Evolutionary conservation across 2,113 vertebrate genomes (phyloP), one percentile per base, ranked within the genome.

Genomic region (Lanius ludovicianus): DNA sequence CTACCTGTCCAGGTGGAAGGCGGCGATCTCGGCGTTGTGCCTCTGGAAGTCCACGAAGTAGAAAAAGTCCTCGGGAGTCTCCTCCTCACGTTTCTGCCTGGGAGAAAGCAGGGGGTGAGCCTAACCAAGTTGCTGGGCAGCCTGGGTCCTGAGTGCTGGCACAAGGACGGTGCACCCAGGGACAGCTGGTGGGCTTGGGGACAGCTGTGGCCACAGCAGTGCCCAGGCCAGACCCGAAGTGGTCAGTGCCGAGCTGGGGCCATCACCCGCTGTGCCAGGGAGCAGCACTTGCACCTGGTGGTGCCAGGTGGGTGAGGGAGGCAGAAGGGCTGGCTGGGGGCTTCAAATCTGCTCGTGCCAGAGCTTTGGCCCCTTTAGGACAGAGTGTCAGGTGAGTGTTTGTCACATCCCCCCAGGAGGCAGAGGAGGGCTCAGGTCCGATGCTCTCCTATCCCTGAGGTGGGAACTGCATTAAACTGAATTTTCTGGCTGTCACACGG

Each of bases 1-100:
- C 17, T 44, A 99, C 99, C 99, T 99, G 98, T 99, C 99, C 78
- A 99, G 98, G 94, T 99, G 99, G 95, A 99, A 99, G 39, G 99
- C 99, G 1, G 99, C 99, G 0, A 99, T 99, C 98, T 99, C 99
- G 0, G 99, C 99, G 2, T 99, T 99, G 98, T 99, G 99, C 92
- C 99, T 98, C 98, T 99, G 99, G 64, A 99, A 98, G 93, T 99
- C 99, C 4, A 99, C 98, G 23, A 99, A 99, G 89, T 99, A 99
- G 97, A 99, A 99, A 39, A 99, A 98, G 52, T 99, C 98, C 49
- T 97, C 98, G 0, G 99, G 99, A 1, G 99, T 99, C 97, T 99
- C 98, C 16, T 99, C 98, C 1, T 99, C 98, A 2, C 99, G 98
- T 90, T 98, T 98, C 98, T 99, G 99, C 98, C 99, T 99, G 97